Percentiles rank a stretch among this genome's conserved stretches.
phyloP scores from a whole-genome alignment of 2,888 invertebrate species.

The Thereva unica region DNA sequence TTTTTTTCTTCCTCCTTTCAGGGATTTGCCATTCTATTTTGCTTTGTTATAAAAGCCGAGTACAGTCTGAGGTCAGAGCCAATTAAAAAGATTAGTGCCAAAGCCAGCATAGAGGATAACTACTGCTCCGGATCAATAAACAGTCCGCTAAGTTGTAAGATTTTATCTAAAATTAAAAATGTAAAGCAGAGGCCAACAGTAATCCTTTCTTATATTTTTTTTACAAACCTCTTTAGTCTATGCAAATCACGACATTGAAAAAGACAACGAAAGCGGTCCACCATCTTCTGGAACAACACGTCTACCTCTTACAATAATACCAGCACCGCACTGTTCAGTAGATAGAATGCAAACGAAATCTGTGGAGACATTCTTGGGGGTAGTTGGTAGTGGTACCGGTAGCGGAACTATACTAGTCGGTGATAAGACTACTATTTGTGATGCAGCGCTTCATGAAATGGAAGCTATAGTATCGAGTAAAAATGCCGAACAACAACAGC shows the following conservation, averaged over 20 bases:
- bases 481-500: slow-evolving; percentile 15
- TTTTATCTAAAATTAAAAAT: slow-evolving; percentile 31
- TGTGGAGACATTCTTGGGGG: slow-evolving; percentile 38
- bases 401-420: slow-evolving; percentile 32
- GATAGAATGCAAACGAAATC: slow-evolving; percentile 20
- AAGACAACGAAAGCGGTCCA: slow-evolving; percentile 54
- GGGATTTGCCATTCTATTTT: slow-evolving; percentile 56
- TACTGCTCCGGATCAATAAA: slow-evolving; percentile 57
- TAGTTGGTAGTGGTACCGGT: slow-evolving; percentile 7
- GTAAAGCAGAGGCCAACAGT: slow-evolving; percentile 5
- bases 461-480: slow-evolving; percentile 22
- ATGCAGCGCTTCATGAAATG: slow-evolving; percentile 38
- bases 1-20: slow-evolving; percentile 43
- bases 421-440: slow-evolving; percentile 34
- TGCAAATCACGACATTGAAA: slow-evolving; percentile 56
- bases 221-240: slow-evolving; percentile 50
- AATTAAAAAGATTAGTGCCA: slow-evolving; percentile 51
- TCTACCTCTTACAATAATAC: slow-evolving; percentile 28
- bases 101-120: slow-evolving; percentile 56
- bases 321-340: slow-evolving; percentile 10
- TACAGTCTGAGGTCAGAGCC: slow-evolving; percentile 49
- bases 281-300: slow-evolving; percentile 37
- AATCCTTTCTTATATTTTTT: slow-evolving; percentile 8
- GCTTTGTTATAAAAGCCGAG: slow-evolving; percentile 58
- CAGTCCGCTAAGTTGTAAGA: slow-evolving; percentile 57